Percentiles rank a stretch among this genome's conserved stretches.
These are phyloP conservation scores for Atta texana DNA, from an alignment of 1,140 invertebrate species.

Conservation along the genomic window DNA sequence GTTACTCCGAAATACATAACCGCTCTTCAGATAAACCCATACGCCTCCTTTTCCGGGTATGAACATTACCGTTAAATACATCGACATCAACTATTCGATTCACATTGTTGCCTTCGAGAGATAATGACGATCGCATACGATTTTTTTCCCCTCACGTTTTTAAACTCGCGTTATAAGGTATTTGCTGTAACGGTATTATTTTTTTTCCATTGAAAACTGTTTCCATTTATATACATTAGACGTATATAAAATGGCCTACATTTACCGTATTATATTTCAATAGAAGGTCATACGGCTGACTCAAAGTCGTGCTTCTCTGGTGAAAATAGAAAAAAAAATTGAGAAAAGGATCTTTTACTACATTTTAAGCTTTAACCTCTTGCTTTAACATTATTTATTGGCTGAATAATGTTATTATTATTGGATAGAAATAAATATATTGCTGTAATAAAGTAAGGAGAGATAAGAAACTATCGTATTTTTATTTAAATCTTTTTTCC, in stretches of 20 bases:
- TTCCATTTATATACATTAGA: not conserved
- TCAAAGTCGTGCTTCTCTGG: not conserved
- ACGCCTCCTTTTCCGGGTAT: constrained; percentile 40
- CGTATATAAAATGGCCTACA: not conserved
- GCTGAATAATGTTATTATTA: not conserved
- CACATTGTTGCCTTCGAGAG: constrained; percentile 38
- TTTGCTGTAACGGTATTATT: not conserved
- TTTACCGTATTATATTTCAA: constrained; percentile 7
- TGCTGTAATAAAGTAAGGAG: not conserved
- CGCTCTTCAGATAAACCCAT: constrained; percentile 64
- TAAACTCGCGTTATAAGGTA: not conserved
- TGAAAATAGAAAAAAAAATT: not conserved
- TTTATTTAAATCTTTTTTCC: not conserved
- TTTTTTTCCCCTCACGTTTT: not conserved
- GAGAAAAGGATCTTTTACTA: not conserved
- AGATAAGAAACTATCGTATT: not conserved
- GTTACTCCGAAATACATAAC: constrained; percentile 65
- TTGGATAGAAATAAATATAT: not conserved
- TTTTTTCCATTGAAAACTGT: not conserved
- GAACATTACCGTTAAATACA: constrained; percentile 58
- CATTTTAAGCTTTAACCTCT: not conserved
- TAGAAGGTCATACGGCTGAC: constrained; percentile 7
- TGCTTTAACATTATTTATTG: not conserved
- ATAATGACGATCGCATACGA: not conserved
- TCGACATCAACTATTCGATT: constrained; percentile 29